These are phyloP conservation scores for Muscina levida DNA, from an alignment of 2,888 invertebrate species.

Conservation along the genomic window DNA sequence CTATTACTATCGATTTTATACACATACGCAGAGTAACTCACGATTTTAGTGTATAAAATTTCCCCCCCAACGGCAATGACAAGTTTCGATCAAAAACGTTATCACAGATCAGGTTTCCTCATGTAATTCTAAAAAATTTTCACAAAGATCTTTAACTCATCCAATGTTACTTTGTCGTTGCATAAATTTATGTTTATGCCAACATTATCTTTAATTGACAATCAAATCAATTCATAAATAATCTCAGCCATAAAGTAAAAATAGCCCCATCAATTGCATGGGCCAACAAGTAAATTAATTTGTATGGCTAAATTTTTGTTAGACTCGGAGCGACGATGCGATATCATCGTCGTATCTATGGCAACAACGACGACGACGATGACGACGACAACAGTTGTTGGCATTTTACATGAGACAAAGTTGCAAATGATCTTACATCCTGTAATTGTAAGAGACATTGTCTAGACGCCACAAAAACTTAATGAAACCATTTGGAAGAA, in stretches of 20 bases:
- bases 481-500: slow-evolving; percentile 29
- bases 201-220: not conserved
- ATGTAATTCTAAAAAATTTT: no score
- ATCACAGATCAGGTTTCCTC: no score
- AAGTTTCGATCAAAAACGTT: no score
- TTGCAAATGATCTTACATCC: slow-evolving; percentile 30
- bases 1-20: no score
- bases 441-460: slow-evolving; percentile 34
- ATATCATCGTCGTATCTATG: not conserved
- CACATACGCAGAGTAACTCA: no score
- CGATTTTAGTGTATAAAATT: no score
- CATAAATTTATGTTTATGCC: no score
- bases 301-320: slow-evolving; percentile 11
- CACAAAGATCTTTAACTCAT: no score
- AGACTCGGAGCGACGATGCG: no score
- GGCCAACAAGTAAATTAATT: slow-evolving; percentile 27
- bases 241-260: not conserved
- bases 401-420: not conserved
- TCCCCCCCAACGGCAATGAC: no score
- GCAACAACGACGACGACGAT: not conserved
- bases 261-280: no score
- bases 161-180: no score
- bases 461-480: slow-evolving; percentile 25
- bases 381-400: not conserved
- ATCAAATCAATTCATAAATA: slow-evolving; percentile 23